Evolutionary conservation across 2,888 invertebrate genomes (phyloP), one percentile per base, ranked within the genome.

Genomic region (Polyommatus icarus): DNA sequence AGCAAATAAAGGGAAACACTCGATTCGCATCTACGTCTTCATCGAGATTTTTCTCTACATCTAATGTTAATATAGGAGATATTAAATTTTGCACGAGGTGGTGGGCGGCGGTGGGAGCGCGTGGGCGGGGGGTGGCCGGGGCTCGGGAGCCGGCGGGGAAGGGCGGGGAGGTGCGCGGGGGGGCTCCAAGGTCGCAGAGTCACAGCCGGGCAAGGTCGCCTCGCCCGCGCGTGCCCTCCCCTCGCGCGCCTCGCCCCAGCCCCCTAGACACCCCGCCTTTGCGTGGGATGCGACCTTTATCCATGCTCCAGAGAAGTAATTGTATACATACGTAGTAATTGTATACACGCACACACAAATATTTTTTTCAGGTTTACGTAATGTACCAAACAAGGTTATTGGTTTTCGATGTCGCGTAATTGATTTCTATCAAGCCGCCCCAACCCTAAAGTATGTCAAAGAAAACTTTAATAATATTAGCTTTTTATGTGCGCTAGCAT

Each of bases 251-350:
- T 50, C 83, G 82, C 86, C 84, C 82, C 87, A 85, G 90, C 85
- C 92, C 91, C 90, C 87, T 87, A 85, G 84, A 87, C 90, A 87
- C 90, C 92, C 91, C 88, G 87, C 84, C 88, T 88, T 90, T 89
- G 92, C 92, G 93, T 94, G 91, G 93, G 93, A 92, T 87, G 90
- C 92, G 93, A 93, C 93, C 93, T 94, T 93, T 93, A 93, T 91
- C 90, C 91, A 88, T 85, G 88, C 89, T 93, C 91, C 87, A 87
- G 89, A 91, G 89, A 89, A 91, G 91, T 91, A 91, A 93, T 92
- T 91, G 91, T 91, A 87, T 90, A 84, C 81, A 82, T 82, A 83
- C 81, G 81, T 83, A 91, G 90, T 90, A 90, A 89, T 86, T 29
- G 67, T 67, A 67, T 67, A 67, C 67, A 67, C 67, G 29, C 15